These are phyloP conservation scores for Helicoverpa assulta DNA, from an alignment of 2,888 invertebrate genomes.

Conservation along the genomic window DNA sequence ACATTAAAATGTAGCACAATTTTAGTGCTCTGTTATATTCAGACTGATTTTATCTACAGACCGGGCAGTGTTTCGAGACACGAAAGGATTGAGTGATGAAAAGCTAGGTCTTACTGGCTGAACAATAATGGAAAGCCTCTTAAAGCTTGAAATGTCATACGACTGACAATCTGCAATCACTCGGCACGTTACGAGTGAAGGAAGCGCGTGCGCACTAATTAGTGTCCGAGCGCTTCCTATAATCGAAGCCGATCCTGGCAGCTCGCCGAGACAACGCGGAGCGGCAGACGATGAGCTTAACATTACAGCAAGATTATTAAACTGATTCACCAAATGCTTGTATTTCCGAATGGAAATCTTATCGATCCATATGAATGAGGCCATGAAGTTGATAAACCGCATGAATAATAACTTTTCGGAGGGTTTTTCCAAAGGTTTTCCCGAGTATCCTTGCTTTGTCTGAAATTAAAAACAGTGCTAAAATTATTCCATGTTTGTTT, in stretches of 20 bases:
- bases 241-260: slow-evolving; percentile 38
- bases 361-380: too few relatives aligned
- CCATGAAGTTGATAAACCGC: too few relatives aligned
- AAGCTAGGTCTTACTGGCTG: too few relatives aligned
- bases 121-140: not conserved
- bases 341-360: not conserved
- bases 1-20: too few relatives aligned
- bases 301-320: slow-evolving; percentile 1
- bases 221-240: slow-evolving; percentile 29
- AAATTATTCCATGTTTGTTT: too few relatives aligned
- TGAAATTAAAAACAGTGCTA: too few relatives aligned
- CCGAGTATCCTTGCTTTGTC: too few relatives aligned
- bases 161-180: slow-evolving; percentile 24
- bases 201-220: slow-evolving; percentile 40
- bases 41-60: too few relatives aligned
- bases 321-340: not conserved
- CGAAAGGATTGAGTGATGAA: not conserved
- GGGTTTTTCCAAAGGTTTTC: not conserved
- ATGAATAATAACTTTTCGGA: too few relatives aligned
- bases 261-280: slow-evolving; percentile 13
- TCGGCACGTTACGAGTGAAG: slow-evolving; percentile 31
- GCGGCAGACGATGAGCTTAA: not conserved
- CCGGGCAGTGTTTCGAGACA: not conserved
- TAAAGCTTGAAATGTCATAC: slow-evolving; percentile 27
- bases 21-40: too few relatives aligned